A percentile compares a stretch with the other conserved stretches of the same genome.
Evolutionary conservation across 2,113 vertebrate species (phyloP).

Genomic region (Bos indicus): DNA sequence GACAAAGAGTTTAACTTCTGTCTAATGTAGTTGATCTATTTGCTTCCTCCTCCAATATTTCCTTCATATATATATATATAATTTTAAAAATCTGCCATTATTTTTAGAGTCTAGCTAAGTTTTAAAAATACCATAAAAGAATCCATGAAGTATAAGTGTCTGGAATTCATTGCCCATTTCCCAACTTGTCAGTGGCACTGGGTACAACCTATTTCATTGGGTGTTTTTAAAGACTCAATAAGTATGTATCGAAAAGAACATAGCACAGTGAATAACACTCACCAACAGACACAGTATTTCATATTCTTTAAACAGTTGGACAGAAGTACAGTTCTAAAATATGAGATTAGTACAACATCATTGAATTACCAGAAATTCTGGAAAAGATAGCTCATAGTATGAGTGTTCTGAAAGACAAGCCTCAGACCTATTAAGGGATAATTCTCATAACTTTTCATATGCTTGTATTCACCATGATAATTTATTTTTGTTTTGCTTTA

Average conservation of each 20-base stretch:
- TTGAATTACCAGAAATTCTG: background rate
- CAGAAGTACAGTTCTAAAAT: background rate
- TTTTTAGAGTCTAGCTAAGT: background rate
- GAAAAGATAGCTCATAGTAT: background rate
- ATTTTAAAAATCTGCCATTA: background rate
- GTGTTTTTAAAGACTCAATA: background rate
- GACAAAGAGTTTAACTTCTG: background rate
- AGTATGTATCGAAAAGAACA: background rate
- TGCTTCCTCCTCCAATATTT: background rate
- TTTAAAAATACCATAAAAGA: background rate
- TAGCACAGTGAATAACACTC: background rate
- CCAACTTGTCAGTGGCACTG: background rate
- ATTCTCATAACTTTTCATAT: constrained; percentile 48
- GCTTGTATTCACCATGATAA: constrained; percentile 22
- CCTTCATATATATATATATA: background rate
- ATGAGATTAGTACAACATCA: background rate
- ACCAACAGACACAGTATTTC: background rate
- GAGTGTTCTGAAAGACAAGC: background rate
- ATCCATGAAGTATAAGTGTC: background rate
- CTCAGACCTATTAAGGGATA: constrained; percentile 39
- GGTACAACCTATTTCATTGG: background rate
- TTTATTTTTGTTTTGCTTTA: background rate
- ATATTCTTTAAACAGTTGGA: background rate
- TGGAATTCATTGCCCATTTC: background rate
- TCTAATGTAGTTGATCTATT: background rate